Base-by-base conservation (phyloP, 2,797 vertebrate genomes). In the Macropodus opercularis region DNA sequence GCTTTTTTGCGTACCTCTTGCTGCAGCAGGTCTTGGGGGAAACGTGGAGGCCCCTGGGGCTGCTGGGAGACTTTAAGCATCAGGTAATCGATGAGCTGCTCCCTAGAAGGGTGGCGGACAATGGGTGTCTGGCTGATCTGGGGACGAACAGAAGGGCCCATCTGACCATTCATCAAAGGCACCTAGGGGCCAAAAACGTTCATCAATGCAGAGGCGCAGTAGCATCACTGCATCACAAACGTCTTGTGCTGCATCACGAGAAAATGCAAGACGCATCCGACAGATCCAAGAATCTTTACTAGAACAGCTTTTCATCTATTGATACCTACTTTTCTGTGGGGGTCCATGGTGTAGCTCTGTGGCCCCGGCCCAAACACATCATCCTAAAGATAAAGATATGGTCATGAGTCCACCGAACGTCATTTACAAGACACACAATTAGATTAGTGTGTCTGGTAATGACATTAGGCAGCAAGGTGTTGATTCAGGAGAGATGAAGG, bases 11-110 rank as follows among this genome's bases (percentile, higher is more conserved):
- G 76, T 34, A 97, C 97, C 94, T 98, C 97, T 84, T 98, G 95
- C 71, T 93, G 95, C 85, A 93, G 73, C 23, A 92, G 3, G 34
- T 98, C 95, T 0, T 92, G 93, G 9, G 92, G 87, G 73, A 85
- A 77, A 56, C 94, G 95, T 0, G 91, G 80, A 56, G 92, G 85
- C 44, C 92, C 94, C 56, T 90, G 94, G 22, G 95, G 83, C 77
- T 94, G 95, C 65, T 92, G 95, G 69, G 94, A 95, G 78, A 97
- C 96, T 91, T 98, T 98, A 79, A 97, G 92, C 95, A 98, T 97
- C 88, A 98, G 89, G 80, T 97, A 98, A 89, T 98, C 96, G 35
- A 98, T 97, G 80, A 98, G 92, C 89, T 98, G 96, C 81, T 98
- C 96, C 89, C 95, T 92, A 87, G 96, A 98, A 1, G 96, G 95